phyloP scores from a whole-genome alignment of 2,888 invertebrate genomes.

The Melanostoma mellinum region DNA sequence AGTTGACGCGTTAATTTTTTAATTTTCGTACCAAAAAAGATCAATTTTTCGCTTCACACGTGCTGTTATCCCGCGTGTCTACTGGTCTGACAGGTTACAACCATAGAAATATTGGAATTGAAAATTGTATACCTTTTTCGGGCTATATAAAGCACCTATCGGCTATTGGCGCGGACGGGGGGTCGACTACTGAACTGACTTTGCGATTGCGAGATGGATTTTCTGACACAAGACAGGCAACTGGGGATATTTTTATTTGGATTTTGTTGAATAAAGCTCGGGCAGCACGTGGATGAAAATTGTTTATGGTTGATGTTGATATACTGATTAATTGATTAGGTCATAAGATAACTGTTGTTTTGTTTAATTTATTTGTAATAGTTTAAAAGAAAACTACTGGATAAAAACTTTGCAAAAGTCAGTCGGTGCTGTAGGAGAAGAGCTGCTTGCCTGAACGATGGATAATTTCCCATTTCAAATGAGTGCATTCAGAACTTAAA shows the following conservation, averaged over 20 bases:
- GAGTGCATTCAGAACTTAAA: no score
- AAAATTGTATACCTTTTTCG: constrained; percentile 71
- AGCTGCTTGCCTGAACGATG: neutral
- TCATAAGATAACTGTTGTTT: constrained; percentile 4
- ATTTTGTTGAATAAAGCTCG: constrained; percentile 12
- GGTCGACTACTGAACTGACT: constrained; percentile 30
- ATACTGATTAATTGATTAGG: neutral
- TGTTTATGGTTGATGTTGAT: neutral
- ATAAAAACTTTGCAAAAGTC: constrained; percentile 42
- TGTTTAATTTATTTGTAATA: constrained; percentile 8
- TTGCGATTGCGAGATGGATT: constrained; percentile 12
- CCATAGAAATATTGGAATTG: constrained; percentile 68
- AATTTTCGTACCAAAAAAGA: constrained; percentile 24
- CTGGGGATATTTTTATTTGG: constrained; percentile 22
- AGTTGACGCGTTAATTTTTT: no score
- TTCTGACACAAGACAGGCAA: constrained; percentile 12
- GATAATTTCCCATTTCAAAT: neutral
- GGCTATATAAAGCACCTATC: constrained; percentile 64
- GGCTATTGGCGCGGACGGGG: constrained; percentile 47
- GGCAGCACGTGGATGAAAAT: neutral
- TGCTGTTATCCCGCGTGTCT: constrained; percentile 69
- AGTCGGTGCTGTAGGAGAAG: neutral
- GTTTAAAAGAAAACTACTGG: constrained; percentile 5
- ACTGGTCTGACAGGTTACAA: constrained; percentile 70
- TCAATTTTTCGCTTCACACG: constrained; percentile 54